These are phyloP conservation scores for Phengaris alcon DNA, from an alignment of 2,888 invertebrate species.

Conservation along the genomic window DNA sequence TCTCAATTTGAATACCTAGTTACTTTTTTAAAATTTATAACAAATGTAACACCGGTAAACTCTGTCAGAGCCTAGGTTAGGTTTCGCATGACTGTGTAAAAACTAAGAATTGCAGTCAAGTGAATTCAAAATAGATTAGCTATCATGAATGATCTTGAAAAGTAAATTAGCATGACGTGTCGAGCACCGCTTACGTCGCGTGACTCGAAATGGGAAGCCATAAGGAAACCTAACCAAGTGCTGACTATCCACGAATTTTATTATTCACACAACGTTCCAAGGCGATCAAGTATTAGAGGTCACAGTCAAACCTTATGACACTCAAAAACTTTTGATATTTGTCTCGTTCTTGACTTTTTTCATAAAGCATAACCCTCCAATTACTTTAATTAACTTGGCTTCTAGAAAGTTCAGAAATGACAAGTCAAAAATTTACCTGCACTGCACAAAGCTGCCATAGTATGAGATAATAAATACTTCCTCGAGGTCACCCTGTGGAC, in stretches of 20 bases:
- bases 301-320: conserved; percentile 20
- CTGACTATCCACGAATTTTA: conserved; percentile 21
- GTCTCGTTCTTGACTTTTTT: conserved; percentile 13
- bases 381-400: conserved; percentile 5
- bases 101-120: background rate
- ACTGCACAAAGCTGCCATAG: background rate
- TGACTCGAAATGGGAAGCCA: conserved; percentile 24
- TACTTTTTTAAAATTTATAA: background rate
- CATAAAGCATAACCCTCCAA: background rate
- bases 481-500: too few relatives aligned
- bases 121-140: background rate
- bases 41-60: too few relatives aligned
- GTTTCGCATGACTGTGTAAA: too few relatives aligned
- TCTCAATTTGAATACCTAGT: background rate
- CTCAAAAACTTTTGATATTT: conserved; percentile 21
- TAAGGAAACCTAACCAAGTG: conserved; percentile 21
- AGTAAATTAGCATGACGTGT: background rate
- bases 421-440: background rate
- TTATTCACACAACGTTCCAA: conserved; percentile 19
- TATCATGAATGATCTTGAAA: background rate
- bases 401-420: background rate
- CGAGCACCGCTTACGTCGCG: conserved; percentile 2
- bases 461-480: too few relatives aligned
- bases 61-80: too few relatives aligned
- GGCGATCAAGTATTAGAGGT: conserved; percentile 24